Evolutionary conservation across 64 coral and sea anemone species (phyloP), one percentile per base, ranked within the genome.

Genomic region (Montipora sp.): DNA sequence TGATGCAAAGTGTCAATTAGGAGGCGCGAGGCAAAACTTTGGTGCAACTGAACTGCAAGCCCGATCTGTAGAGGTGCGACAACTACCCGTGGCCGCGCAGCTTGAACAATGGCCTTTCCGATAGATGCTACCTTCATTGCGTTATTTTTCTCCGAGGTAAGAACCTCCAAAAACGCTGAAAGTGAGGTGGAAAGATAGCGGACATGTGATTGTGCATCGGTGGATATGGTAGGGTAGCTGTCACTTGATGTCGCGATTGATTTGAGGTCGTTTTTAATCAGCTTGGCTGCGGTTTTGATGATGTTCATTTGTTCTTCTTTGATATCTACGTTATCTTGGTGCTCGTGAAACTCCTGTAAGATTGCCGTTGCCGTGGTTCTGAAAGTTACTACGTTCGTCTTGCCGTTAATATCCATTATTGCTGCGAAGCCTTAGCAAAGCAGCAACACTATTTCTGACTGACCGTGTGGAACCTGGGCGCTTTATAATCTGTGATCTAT

Each of bases 11-110:
- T 68, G 43, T 90, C 89, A 10, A 81, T 82, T 0, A 88, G 70
- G 18, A 81, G 73, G 16, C 77, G 61, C 0, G 88, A 93, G 2
- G 83, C 83, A 13, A 71, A 88, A 10, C n/a, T 46, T 6, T 80
- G 92, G 59, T 93, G 83, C 3, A 88, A 44, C 69, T 93, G 84
- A 10, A 93, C 77, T 9, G 24, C 74, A 24, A 93, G 10, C 0
- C 92, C 75, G 19, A 95, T 19, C n/a, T 95, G 88, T 78, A 95
- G 48, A 11, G 85, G 84, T 45, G 92, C 60, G 10, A 93, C 2
- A 55, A 93, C 5, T 12, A 59, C 77, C 7, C 92, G 75, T 24
- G 92, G 92, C 16, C 84, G 18, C 8, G 92, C 76, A 1, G 75
- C 50, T 27, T 90, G 88, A 12, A 80, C 59, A 0, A 90, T 60